Percentiles rank a stretch among this genome's conserved stretches.
Evolutionary conservation across 2,888 invertebrate genomes (phyloP).

Genomic region (Drosophila monieri): DNA sequence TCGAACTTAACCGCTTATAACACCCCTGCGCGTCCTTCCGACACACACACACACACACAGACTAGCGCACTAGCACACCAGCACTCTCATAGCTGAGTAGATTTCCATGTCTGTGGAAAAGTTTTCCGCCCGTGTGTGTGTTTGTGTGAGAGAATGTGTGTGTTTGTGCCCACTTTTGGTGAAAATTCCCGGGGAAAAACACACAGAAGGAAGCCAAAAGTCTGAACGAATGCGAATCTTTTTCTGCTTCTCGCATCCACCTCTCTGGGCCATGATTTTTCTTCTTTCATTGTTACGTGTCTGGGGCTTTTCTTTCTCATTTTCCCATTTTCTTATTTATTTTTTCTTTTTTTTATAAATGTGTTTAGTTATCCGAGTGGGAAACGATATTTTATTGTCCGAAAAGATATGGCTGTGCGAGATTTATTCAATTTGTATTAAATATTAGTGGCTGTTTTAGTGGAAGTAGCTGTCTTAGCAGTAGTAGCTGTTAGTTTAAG

Average conservation of each 20-base stretch:
- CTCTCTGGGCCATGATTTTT: constrained; percentile 16
- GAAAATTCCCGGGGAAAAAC: constrained; percentile 25
- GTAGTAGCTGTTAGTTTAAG: no score
- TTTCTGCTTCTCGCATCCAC: background rate
- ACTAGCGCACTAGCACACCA: constrained; percentile 31
- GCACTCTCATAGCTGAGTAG: constrained; percentile 60
- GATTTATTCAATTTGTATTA: constrained; percentile 19
- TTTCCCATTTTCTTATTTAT: background rate
- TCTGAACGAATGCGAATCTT: constrained; percentile 17
- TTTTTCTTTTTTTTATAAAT: constrained; percentile 16
- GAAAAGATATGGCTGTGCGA: constrained; percentile 5
- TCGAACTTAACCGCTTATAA: constrained; percentile 76
- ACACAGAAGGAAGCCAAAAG: constrained; percentile 20
- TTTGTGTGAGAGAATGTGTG: constrained; percentile 13
- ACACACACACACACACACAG: no score
- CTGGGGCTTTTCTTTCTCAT: background rate
- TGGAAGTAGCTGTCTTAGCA: no score
- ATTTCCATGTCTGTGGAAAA: constrained; percentile 66
- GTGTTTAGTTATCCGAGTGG: constrained; percentile 13
- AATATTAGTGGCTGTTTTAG: no score
- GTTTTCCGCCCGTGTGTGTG: constrained; percentile 4
- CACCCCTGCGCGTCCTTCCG: constrained; percentile 56
- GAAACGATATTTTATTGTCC: constrained; percentile 24
- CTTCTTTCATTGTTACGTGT: constrained; percentile 29
- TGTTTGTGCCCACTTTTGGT: constrained; percentile 16